A percentile compares a stretch with the other conserved stretches of the same genome.
phyloP scores from a whole-genome alignment of 2,113 vertebrate species.

The Brienomyrus longianalis region DNA sequence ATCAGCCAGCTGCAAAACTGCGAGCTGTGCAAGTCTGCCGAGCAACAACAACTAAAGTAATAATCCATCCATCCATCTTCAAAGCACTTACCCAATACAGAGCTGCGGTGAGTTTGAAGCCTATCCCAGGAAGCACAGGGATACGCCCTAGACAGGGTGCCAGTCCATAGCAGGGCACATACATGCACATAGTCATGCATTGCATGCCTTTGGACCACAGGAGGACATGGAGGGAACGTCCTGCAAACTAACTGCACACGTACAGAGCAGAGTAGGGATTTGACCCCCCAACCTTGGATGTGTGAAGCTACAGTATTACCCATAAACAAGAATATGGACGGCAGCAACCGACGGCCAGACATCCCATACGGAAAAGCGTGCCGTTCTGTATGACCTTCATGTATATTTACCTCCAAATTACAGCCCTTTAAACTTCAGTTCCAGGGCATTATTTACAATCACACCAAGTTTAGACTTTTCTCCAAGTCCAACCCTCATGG shows the following conservation, averaged over 20 bases:
- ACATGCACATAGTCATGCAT: not conserved
- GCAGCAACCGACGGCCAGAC: not conserved
- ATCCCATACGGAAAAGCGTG: not conserved
- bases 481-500: not conserved
- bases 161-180: not conserved
- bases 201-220: not conserved
- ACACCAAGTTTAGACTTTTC: not conserved
- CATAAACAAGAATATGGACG: not conserved
- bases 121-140: not conserved
- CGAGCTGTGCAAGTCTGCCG: not conserved
- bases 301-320: not conserved
- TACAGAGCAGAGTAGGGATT: not conserved
- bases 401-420: slow-evolving; percentile 3
- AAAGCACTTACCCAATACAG: not conserved
- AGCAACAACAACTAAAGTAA: not conserved
- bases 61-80: not conserved
- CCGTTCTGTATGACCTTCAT: not conserved
- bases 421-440: not conserved
- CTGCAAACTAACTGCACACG: not conserved
- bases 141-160: not conserved
- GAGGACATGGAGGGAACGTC: not conserved
- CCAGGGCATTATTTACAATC: not conserved
- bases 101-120: not conserved
- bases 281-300: not conserved
- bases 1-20: not conserved